Conservation (phyloP, 37 sponge, comb jelly and placozoan genomes). For the Beroe forskalii region DNA sequence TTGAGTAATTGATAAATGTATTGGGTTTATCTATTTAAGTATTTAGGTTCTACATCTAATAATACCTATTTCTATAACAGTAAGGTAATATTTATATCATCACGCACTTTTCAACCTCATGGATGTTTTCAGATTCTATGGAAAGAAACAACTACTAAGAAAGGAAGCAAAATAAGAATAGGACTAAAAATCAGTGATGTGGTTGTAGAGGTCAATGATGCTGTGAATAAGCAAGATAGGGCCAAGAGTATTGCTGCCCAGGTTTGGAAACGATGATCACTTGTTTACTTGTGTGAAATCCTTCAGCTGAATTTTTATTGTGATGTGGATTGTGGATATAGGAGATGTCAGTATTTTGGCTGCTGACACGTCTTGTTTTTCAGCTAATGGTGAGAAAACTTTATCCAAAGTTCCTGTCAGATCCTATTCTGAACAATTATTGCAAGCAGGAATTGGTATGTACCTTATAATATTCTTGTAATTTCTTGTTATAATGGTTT, state of each 20-base stretch:
- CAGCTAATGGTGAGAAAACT: constrained; percentile 24
- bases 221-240: not conserved
- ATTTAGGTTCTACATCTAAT: too few relatives aligned
- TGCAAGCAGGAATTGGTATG: not conserved
- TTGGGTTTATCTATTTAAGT: too few relatives aligned
- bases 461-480: not conserved
- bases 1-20: too few relatives aligned
- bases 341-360: too few relatives aligned
- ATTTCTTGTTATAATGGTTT: not conserved
- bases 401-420: not conserved
- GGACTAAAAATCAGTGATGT: not conserved
- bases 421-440: constrained; percentile 30
- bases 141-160: not conserved
- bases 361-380: too few relatives aligned
- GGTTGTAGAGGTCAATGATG: not conserved
- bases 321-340: too few relatives aligned
- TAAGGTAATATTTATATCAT: not conserved
- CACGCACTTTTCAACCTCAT: not conserved
- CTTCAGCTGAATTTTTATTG: too few relatives aligned
- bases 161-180: not conserved
- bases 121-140: not conserved
- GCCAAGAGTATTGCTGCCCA: not conserved
- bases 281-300: too few relatives aligned
- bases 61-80: not conserved
- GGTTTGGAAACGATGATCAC: not conserved